Percentiles rank a stretch among this genome's conserved stretches.
Evolutionary conservation across 64 coral and sea anemone species (phyloP).

Genomic region (Montipora cactus): DNA sequence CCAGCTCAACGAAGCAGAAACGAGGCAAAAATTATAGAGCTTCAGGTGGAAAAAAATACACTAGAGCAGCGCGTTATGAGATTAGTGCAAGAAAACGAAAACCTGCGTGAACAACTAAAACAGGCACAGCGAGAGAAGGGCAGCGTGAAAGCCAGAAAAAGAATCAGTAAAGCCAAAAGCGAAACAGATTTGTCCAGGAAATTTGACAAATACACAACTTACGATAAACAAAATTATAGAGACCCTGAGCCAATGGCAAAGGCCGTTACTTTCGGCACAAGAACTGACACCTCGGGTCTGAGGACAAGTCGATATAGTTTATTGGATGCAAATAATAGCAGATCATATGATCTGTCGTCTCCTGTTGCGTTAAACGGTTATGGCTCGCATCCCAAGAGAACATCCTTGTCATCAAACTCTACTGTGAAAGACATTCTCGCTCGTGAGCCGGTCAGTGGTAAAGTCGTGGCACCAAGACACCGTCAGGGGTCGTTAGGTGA

Average conservation of each 20-base stretch:
- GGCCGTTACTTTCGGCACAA: background rate
- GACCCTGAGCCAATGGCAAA: background rate
- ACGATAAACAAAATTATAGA: background rate
- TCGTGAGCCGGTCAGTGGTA: background rate
- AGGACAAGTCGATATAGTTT: conserved; percentile 29
- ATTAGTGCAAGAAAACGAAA: conserved; percentile 24
- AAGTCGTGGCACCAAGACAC: background rate
- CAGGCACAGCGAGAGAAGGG: conserved; percentile 29
- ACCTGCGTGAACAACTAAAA: conserved; percentile 26
- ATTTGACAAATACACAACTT: conserved; percentile 12
- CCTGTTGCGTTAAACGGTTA: background rate
- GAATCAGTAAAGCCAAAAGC: conserved; percentile 54
- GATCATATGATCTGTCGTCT: background rate
- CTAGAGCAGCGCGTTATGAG: background rate
- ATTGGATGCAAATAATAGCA: conserved; percentile 20
- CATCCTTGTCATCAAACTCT: background rate
- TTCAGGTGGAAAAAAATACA: background rate
- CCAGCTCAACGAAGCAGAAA: background rate
- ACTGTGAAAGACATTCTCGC: background rate
- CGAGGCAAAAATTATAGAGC: background rate
- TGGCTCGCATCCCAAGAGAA: background rate
- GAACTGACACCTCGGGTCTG: background rate
- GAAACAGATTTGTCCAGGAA: conserved; percentile 52
- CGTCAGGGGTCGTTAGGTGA: conserved; percentile 37
- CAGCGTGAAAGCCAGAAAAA: conserved; percentile 16